phyloP scores from a whole-genome alignment of 2,888 invertebrate genomes.

The Pammene fasciana region DNA sequence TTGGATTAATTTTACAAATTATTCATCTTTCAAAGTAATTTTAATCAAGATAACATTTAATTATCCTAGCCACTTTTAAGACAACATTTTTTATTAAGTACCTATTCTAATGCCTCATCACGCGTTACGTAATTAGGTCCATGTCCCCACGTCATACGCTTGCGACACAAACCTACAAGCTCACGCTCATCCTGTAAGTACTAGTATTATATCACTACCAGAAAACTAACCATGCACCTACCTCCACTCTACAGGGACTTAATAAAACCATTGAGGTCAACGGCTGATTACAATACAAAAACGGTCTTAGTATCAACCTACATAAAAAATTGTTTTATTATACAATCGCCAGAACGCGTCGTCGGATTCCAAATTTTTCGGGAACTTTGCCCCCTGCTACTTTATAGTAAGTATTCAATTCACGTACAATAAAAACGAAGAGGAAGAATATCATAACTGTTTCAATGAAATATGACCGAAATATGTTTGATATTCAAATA shows the following conservation, averaged over 20 bases:
- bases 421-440: constrained; percentile 69
- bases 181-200: background rate
- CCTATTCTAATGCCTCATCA: no score
- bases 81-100: no score
- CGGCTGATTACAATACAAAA: constrained; percentile 45
- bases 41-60: no score
- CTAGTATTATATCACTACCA: background rate
- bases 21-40: no score
- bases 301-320: constrained; percentile 47
- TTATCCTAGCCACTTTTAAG: no score
- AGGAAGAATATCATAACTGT: constrained; percentile 82
- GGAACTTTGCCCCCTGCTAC: constrained; percentile 61
- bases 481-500: constrained; percentile 81
- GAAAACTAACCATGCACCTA: background rate
- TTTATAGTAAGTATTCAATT: constrained; percentile 66
- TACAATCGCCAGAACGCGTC: constrained; percentile 49
- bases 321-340: constrained; percentile 48
- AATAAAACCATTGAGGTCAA: constrained; percentile 40
- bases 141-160: no score
- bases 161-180: background rate
- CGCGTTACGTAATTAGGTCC: no score
- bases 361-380: constrained; percentile 52
- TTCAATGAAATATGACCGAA: constrained; percentile 78
- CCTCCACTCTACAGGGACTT: constrained; percentile 22
- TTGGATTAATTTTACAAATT: no score